Percentiles rank a stretch among this genome's conserved stretches.
Evolutionary conservation across 2,888 invertebrate genomes (phyloP).

Genomic region (Brassicogethes aeneus): DNA sequence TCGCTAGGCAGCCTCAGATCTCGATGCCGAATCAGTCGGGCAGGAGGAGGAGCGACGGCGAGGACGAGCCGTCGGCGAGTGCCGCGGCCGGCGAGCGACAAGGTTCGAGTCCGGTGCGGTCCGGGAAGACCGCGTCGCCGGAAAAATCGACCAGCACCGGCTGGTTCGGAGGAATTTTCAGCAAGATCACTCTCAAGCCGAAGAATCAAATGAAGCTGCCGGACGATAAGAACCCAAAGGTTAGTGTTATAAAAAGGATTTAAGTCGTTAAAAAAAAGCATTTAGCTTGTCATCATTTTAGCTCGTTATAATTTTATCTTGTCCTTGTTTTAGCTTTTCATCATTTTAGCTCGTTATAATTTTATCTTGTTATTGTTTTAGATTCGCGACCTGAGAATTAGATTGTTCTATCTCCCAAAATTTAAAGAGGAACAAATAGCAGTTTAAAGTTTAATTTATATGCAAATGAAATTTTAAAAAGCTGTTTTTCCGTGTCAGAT

Average conservation of each 20-base stretch:
- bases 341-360: too few relatives aligned
- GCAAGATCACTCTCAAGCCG: constrained; percentile 69
- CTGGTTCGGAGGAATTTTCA: constrained; percentile 84
- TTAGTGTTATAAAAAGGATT: constrained; percentile 49
- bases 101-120: constrained; percentile 6
- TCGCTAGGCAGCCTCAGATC: constrained; percentile 46
- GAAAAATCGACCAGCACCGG: constrained; percentile 40
- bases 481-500: too few relatives aligned
- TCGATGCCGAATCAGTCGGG: constrained; percentile 48
- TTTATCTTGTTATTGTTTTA: too few relatives aligned
- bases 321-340: too few relatives aligned
- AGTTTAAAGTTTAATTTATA: too few relatives aligned
- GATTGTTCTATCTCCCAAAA: too few relatives aligned
- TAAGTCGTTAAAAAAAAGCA: too few relatives aligned
- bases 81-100: constrained; percentile 7
- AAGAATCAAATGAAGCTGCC: constrained; percentile 95
- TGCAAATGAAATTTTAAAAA: too few relatives aligned
- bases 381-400: too few relatives aligned
- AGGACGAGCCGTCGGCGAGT: constrained; percentile 23
- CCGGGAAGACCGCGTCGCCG: constrained; percentile 9
- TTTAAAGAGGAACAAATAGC: too few relatives aligned
- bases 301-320: too few relatives aligned
- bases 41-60: constrained; percentile 29
- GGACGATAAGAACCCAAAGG: constrained; percentile 86
- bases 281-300: too few relatives aligned